Base-by-base conservation (phyloP, 2,888 invertebrate genomes). In the Macaria liturata region DNA sequence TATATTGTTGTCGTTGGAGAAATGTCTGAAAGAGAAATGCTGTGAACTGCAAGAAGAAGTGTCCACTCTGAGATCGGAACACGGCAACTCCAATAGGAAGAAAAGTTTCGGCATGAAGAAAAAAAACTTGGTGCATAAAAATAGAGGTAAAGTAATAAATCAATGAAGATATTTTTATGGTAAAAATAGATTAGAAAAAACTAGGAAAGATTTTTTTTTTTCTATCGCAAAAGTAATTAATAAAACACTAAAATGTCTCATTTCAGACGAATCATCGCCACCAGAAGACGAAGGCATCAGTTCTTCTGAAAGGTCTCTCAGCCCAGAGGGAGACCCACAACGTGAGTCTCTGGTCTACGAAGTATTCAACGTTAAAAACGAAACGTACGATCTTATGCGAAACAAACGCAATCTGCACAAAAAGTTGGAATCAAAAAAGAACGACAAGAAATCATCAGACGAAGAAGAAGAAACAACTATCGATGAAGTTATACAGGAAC, bases 231-330 rank as follows among this genome's bases (percentile, higher is more conserved):
- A 1, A 20, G 1, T 20, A 20, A 2, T 20, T 1, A 20, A 20
- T 20, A 20, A 20, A 20, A 20, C 20, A 20, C 20, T 20, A 20
- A 20, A 20, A 20, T 20, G 1, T 20, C 20, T 20, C 20, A 20
- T 20, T 20, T 20, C 75, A 94, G 94, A 92, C 72, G 94, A 93
- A 74, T 95, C 95, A 45, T 95, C 96, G 4, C 96, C 96, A 66
- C 95, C 96, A 43, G 97, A 97, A 86, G 97, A 97, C 75, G 97
- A 97, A 91, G 97, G 97, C 4, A 97, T 97, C 67, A 97, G 96
- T 74, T 97, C 97, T 6, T 97, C 97, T 0, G 97, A 97, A 78
- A 92, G 95, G 67, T 96, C 96, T 44, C 88, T 96, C 46, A 95
- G 95, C 61, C 96, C 96, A 0, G 96, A 96, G 75, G 94, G 94